Base-by-base conservation (phyloP, 2,888 invertebrate genomes). In the Imbricaverruca yamaguchii region DNA sequence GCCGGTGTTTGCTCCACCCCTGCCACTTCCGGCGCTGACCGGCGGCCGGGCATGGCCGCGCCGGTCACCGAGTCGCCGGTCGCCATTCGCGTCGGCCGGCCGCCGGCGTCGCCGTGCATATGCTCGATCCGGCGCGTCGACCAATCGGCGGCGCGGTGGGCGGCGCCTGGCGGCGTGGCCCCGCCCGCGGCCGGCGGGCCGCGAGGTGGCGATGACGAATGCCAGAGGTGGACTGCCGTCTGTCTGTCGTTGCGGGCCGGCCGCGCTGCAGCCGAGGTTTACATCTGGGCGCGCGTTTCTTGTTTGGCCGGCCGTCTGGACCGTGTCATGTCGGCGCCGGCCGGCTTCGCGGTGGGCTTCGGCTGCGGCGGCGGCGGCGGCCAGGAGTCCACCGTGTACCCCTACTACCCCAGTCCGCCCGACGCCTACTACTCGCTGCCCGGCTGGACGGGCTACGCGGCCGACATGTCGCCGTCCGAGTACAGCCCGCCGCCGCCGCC, bases 401-500 rank as follows among this genome's bases (percentile, higher is more conserved):
- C 74, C 13, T 74, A 74, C 74, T 74, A 74, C 74, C 74, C 74
- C 13, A 39, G 39, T 8, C 74, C 74, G 53, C 53, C 74, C 12
- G 74, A 74, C 74, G 53, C 8, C 53, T 74, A 74, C 74, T 74
- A 74, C 74, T 53, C 74, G 53, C 53, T 74, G 74, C 74, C 39
- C 23, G 74, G 74, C 74, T 74, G 74, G 74, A 59, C 59, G 3
- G 74, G 74, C 74, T 74, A 74, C 74, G 18, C 74, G 8, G 53
- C 74, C 74, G 74, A 74, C 74, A 74, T 81, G 81, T 82, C 82
- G 56, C 81, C 65, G 80, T 79, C 80, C 80, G 80, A 80, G 81
- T 79, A 57, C 80, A 79, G 80, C 82, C 80, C 57, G 82, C 81
- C 57, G 81, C 82, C 63, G 82, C 82, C 80, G 83, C 80, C 25